These are phyloP conservation scores for Heliocidaris erythrogramma DNA, from an alignment of 35 echinoderm and acorn worm species.

Conservation along the genomic window DNA sequence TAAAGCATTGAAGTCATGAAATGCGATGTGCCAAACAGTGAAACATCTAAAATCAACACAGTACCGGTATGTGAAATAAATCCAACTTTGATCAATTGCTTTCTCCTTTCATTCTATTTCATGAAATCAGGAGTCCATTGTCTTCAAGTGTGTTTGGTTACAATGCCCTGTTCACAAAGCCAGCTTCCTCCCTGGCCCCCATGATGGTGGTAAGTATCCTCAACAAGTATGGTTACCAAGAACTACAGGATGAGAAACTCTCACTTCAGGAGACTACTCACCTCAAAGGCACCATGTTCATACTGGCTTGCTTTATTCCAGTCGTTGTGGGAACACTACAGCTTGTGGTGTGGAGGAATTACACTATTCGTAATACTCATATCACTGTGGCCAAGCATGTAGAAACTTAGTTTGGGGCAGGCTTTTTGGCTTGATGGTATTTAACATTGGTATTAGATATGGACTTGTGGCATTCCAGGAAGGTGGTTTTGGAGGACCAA, in stretches of 20 bases:
- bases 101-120: neutral
- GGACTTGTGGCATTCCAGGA: no score
- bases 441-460: no score
- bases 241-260: conserved; percentile 6
- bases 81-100: conserved; percentile 28
- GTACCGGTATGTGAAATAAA: neutral
- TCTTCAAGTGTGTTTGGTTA: conserved; percentile 95
- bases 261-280: neutral
- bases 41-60: neutral
- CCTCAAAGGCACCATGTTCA: conserved; percentile 74
- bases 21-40: no score
- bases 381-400: conserved; percentile 32
- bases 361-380: conserved; percentile 61
- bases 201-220: conserved; percentile 79
- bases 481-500: no score
- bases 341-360: conserved; percentile 78
- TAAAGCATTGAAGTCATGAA: no score
- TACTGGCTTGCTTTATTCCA: conserved; percentile 71
- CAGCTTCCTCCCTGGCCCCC: conserved; percentile 82
- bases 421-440: no score
- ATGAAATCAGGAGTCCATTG: conserved; percentile 71
- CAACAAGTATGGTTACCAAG: conserved; percentile 73
- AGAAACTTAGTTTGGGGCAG: neutral
- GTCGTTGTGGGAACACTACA: conserved; percentile 60
- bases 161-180: conserved; percentile 98